Percentiles rank a stretch among this genome's conserved stretches.
Conservation (phyloP, 2,888 invertebrate species). For the Cheilosia grossa region DNA sequence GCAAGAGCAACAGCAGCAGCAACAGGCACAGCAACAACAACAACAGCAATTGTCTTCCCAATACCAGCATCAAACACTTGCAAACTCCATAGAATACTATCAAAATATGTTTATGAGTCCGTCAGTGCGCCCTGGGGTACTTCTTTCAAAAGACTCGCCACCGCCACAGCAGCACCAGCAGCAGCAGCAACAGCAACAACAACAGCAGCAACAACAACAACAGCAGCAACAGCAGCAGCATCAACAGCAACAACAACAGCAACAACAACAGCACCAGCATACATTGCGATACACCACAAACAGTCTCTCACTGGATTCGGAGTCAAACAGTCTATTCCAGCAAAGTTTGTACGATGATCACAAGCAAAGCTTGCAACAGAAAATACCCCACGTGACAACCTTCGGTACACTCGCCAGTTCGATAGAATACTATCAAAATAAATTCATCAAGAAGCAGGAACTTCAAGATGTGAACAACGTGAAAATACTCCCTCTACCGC, state of each 20-base stretch:
- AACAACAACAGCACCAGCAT: constrained; percentile 76
- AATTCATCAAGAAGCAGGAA: constrained; percentile 82
- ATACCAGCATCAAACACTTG: constrained; percentile 73
- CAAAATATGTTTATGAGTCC: constrained; percentile 83
- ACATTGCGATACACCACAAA: constrained; percentile 76
- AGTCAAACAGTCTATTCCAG: constrained; percentile 81
- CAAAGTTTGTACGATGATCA: constrained; percentile 81
- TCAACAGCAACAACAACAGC: constrained; percentile 69
- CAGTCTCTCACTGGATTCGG: constrained; percentile 75
- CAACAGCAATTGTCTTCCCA: constrained; percentile 76
- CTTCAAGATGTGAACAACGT: constrained; percentile 80
- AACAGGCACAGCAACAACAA: constrained; percentile 74
- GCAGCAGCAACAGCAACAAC: constrained; percentile 44
- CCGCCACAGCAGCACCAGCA: constrained; percentile 30
- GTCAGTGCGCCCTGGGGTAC: constrained; percentile 78
- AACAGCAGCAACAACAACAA: constrained; percentile 42
- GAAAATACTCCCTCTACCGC: constrained; percentile 57
- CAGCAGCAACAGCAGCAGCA: constrained; percentile 76
- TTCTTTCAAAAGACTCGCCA: constrained; percentile 56
- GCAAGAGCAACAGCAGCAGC: constrained; percentile 69
- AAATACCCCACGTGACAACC: constrained; percentile 80
- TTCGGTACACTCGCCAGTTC: constrained; percentile 81
- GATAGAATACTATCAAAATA: constrained; percentile 82
- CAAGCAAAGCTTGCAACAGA: constrained; percentile 66
- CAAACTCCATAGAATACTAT: constrained; percentile 81